A percentile compares a stretch with the other conserved stretches of the same genome.
phyloP scores from a whole-genome alignment of 2,113 vertebrate species.

The Rhinichthys klamathensis region DNA sequence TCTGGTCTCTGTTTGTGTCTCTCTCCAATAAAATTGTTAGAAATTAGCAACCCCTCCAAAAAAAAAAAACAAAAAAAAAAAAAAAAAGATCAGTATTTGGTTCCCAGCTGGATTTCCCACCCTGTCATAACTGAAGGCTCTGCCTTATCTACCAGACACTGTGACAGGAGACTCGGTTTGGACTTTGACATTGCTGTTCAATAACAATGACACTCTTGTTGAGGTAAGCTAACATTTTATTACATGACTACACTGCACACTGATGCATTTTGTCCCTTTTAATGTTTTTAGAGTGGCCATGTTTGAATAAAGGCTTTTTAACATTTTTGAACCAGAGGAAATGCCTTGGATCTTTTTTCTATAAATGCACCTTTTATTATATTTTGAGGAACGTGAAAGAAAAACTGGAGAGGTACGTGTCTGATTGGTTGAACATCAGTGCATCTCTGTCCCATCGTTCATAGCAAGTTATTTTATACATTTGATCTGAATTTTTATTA shows the following conservation, averaged over 20 bases:
- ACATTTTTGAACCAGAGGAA: too few species aligned
- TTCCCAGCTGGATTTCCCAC: neutral
- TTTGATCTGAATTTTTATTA: neutral
- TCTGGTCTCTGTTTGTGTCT: neutral
- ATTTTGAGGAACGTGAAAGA: neutral
- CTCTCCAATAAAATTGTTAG: neutral
- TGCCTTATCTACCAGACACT: constrained; percentile 10
- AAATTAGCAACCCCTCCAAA: neutral
- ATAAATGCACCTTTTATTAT: neutral
- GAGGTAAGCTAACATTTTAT: too few species aligned
- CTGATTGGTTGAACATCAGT: neutral
- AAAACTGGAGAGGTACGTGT: neutral
- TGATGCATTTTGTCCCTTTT: too few species aligned
- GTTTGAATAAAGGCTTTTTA: too few species aligned
- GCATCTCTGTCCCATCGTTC: neutral
- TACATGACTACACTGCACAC: too few species aligned
- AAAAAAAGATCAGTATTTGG: neutral
- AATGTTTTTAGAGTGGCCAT: too few species aligned
- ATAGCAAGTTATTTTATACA: neutral
- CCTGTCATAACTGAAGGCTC: neutral
- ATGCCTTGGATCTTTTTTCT: too few species aligned
- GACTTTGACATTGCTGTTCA: constrained; percentile 5
- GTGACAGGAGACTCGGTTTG: neutral
- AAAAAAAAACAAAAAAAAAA: neutral
- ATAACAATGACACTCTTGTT: neutral